A percentile compares a stretch with the other conserved stretches of the same genome.
phyloP scores from a whole-genome alignment of 1,140 invertebrate genomes.

The Caenorhabditis brenneri region DNA sequence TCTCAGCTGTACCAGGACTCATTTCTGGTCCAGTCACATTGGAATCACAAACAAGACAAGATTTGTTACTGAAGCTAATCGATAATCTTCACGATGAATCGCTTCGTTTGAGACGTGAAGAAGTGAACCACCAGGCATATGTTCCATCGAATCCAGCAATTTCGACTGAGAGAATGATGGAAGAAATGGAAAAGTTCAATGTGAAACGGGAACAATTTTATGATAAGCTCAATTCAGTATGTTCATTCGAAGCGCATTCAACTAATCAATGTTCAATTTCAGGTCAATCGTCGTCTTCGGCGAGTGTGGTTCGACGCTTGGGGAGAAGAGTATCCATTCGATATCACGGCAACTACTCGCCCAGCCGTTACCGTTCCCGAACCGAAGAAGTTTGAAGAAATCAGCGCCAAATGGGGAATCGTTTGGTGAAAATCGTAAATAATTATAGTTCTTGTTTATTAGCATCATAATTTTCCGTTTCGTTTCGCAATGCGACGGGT shows the following conservation, averaged over 20 bases:
- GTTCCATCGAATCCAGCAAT: conserved; percentile 23
- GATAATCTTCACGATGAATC: conserved; percentile 31
- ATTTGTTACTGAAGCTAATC: not conserved
- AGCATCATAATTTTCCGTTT: not conserved
- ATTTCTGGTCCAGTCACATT: conserved; percentile 12
- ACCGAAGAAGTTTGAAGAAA: conserved; percentile 6
- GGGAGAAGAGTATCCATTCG: conserved; percentile 23
- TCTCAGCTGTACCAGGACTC: conserved; percentile 6
- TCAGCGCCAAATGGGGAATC: conserved; percentile 29
- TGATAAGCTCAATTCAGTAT: conserved; percentile 28
- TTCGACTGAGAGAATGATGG: not conserved
- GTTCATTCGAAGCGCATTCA: not conserved
- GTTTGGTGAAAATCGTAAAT: conserved; percentile 16
- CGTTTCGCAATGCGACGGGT: conserved; percentile 1
- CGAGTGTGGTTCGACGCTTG: conserved; percentile 9
- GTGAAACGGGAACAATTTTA: not conserved
- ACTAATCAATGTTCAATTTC: not conserved
- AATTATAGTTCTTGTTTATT: not conserved
- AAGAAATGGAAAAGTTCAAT: conserved; percentile 10
- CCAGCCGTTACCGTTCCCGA: not conserved
- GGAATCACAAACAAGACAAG: conserved; percentile 31
- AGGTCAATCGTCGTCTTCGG: conserved; percentile 17
- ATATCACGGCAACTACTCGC: not conserved
- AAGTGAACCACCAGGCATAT: conserved; percentile 7
- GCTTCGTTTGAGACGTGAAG: conserved; percentile 17